Evolutionary conservation across 2,113 vertebrate genomes (phyloP).

Genomic region (Pipra filicauda): DNA sequence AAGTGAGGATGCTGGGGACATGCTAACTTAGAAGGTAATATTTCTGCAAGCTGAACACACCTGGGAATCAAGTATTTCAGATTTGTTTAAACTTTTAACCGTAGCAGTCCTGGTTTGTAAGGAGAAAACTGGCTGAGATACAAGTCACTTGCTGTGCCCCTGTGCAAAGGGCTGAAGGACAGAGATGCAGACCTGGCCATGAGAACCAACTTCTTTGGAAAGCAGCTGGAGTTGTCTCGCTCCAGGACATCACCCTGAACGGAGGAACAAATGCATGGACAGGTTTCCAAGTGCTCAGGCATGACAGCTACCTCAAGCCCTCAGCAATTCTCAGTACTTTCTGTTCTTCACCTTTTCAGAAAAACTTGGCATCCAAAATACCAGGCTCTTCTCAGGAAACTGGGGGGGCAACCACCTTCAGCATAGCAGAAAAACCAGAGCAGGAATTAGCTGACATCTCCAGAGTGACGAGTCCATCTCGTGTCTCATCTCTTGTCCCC

Average conservation of each 20-base stretch:
- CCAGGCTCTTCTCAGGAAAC: neutral
- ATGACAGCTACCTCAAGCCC: neutral
- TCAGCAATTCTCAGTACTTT: neutral
- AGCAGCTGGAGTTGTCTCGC: neutral
- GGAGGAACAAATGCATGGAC: neutral
- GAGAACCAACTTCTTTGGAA: neutral
- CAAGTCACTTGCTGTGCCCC: neutral
- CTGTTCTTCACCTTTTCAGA: neutral
- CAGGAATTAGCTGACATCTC: neutral
- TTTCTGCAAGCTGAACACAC: neutral
- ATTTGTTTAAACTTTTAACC: neutral
- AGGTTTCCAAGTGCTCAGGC: neutral
- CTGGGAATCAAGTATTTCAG: neutral
- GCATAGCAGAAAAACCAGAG: neutral
- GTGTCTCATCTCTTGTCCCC: neutral
- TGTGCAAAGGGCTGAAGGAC: neutral
- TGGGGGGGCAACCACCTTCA: neutral
- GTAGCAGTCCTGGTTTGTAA: neutral
- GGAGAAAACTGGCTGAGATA: neutral
- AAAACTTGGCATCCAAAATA: neutral
- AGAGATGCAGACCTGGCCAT: neutral
- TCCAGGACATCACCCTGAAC: neutral
- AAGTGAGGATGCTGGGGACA: neutral
- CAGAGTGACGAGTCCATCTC: neutral
- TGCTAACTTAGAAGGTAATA: neutral